Base-by-base conservation (phyloP, 2,797 vertebrate species). In the Capromys pilorides region DNA sequence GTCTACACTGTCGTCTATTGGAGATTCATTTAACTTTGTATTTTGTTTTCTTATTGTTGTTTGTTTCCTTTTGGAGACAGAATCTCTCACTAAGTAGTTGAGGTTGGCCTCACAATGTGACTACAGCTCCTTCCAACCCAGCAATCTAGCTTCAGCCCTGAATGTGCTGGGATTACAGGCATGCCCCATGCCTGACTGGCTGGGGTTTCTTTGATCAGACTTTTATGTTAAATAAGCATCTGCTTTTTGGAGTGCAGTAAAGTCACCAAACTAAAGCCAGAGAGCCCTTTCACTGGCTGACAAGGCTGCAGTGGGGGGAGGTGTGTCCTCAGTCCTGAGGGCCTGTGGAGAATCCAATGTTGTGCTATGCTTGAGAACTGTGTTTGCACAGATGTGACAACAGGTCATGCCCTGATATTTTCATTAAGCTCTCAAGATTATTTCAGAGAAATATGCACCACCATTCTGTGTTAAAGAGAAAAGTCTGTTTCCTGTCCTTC, bases 361-460 rank as follows among this genome's bases (percentile, higher is more conserved):
- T 7, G 6, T 21, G 67, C 2, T 13, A 21, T 12, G 78, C 33
- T 87, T 94, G 39, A 95, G 93, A 95, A 95, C 93, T 71, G 73
- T n/a, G 61, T 87, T 95, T 96, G 80, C 49, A 79, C 79, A 95
- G 66, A 88, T 31, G 79, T 36, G 95, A 94, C 66, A 92, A 81
- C 49, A 95, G 64, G 62, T 45, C n/a, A 84, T 61, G 51, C 79
- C 75, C 88, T 91, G 86, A 41, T 66, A 93, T 67, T 96, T 78
- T 92, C 75, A 31, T 91, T 91, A 86, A 92, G 75, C 64, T 73
- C 8, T 51, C 73, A 8, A 54, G 90, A 80, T 88, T 90, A 61
- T 95, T 89, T 86, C 64, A 90, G 73, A 95, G 78, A 33, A 61
- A 6, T 64, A n/a, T 26, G 22, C 2, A 73, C 24, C 69, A 82